Percentiles rank a stretch among this genome's conserved stretches.
These are phyloP conservation scores for Symphodus melops DNA, from an alignment of 2,113 vertebrate genomes.

Conservation along the genomic window DNA sequence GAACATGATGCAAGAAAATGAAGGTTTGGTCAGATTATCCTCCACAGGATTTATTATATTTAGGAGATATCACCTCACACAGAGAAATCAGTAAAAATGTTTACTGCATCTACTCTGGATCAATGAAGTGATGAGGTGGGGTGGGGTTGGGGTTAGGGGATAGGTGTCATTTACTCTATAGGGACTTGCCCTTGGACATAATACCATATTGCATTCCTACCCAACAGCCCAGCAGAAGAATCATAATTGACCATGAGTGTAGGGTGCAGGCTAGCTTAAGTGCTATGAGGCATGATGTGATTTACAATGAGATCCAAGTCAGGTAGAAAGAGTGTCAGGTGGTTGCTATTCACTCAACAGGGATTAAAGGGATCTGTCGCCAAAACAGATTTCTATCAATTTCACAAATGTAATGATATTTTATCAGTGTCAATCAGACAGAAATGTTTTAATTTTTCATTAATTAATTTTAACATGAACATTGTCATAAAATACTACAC, in stretches of 20 bases:
- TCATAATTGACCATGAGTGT: slow-evolving; percentile 49
- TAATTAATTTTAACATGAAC: too few relatives aligned
- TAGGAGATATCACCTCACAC: slow-evolving; percentile 2
- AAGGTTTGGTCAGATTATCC: slow-evolving; percentile 2
- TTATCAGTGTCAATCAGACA: too few relatives aligned
- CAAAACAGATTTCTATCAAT: too few relatives aligned
- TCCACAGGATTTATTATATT: slow-evolving; percentile 19
- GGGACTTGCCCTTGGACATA: slow-evolving; percentile 59
- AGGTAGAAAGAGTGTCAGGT: slow-evolving; percentile 12
- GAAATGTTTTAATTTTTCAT: too few relatives aligned
- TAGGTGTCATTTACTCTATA: slow-evolving; percentile 31
- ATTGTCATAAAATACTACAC: too few relatives aligned
- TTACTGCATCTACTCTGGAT: slow-evolving; percentile 30
- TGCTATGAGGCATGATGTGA: slow-evolving; percentile 36
- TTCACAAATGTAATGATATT: too few relatives aligned
- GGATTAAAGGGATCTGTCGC: too few relatives aligned
- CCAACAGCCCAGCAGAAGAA: slow-evolving; percentile 36
- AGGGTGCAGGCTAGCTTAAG: slow-evolving; percentile 21
- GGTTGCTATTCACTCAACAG: not conserved
- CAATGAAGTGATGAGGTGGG: slow-evolving; percentile 13
- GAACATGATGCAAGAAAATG: slow-evolving; percentile 26
- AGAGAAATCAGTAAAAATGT: slow-evolving; percentile 7
- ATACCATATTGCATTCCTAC: slow-evolving; percentile 33
- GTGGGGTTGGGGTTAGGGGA: not conserved
- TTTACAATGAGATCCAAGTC: slow-evolving; percentile 41